Base-by-base conservation (phyloP, 1,140 invertebrate genomes). In the Drosophila sucinea region DNA sequence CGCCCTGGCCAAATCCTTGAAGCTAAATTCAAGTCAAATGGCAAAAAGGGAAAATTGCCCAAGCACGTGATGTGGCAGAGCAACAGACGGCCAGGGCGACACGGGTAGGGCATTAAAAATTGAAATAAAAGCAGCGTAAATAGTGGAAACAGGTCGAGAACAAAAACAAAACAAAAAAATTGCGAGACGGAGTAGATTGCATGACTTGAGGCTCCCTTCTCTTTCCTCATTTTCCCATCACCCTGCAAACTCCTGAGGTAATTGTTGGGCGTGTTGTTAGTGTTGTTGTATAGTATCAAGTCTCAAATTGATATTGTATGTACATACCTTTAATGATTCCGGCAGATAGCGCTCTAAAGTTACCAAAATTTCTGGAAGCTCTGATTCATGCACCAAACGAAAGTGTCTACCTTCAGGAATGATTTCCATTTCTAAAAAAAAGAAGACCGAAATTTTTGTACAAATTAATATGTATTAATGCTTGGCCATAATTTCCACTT, bases 331-430 rank as follows among this genome's bases (percentile, higher is more conserved):
- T 77, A 97, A 93, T 83, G 96, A 96, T 93, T 96, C 95, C 80
- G 96, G 96, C 92, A 96, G 94, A 94, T 95, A 95, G 92, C 94
- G 93, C 85, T 94, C 94, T 83, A 97, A 94, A 91, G 95, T 94
- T 91, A 96, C 95, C 92, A 96, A 94, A 85, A 96, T 95, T 92
- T 94, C 94, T 90, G 95, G 95, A 92, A 96, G 94, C 93, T 96
- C 96, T 90, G 96, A 95, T 94, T 96, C 95, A 93, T 94, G 93
- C 87, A 96, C 94, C 94, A 96, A 94, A 95, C 95, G 95, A 94
- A 97, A 97, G 93, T 96, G 96, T 93, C 94, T 96, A 91, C 96
- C 96, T 93, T 96, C 95, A 91, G 94, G 93, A 93, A 95, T 94
- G 93, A 95, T 95, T 95, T 95, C 95, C 95, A 96, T 96, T 93